Conservation (phyloP, 2,888 invertebrate species). For the Orthonevra nobilis region DNA sequence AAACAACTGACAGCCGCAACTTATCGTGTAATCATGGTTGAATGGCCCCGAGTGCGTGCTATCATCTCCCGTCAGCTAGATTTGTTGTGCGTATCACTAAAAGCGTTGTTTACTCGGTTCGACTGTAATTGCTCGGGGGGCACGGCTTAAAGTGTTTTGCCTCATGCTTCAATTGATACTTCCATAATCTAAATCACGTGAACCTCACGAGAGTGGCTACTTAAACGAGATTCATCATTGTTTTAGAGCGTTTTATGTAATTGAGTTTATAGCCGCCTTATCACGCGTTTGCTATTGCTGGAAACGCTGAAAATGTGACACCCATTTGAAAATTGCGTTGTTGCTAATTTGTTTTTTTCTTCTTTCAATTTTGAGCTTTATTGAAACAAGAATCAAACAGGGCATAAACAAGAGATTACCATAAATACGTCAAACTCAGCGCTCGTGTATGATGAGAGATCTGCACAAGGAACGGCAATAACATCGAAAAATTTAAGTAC, state of each 20-base stretch:
- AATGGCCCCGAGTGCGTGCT: conserved; percentile 19
- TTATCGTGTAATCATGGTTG: conserved; percentile 5
- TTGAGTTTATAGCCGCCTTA: no score
- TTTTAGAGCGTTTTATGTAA: no score
- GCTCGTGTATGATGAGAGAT: no score
- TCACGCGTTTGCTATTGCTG: no score
- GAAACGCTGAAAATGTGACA: background rate
- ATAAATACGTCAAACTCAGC: no score
- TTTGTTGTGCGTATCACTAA: conserved; percentile 8
- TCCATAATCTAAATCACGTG: conserved; percentile 55
- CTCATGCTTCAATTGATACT: background rate
- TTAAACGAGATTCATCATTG: conserved; percentile 9
- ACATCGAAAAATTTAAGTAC: no score
- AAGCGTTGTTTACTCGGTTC: conserved; percentile 25
- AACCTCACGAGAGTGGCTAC: conserved; percentile 41
- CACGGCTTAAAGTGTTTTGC: conserved; percentile 26
- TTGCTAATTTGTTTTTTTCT: no score
- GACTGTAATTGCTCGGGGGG: conserved; percentile 27
- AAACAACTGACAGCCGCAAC: background rate
- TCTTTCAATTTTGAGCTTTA: no score
- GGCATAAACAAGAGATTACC: no score
- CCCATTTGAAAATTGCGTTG: background rate
- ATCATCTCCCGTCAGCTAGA: conserved; percentile 24
- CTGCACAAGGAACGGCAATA: no score
- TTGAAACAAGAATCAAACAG: no score